Conservation (phyloP, 2,113 vertebrate genomes). For the Ranitomeya variabilis region DNA sequence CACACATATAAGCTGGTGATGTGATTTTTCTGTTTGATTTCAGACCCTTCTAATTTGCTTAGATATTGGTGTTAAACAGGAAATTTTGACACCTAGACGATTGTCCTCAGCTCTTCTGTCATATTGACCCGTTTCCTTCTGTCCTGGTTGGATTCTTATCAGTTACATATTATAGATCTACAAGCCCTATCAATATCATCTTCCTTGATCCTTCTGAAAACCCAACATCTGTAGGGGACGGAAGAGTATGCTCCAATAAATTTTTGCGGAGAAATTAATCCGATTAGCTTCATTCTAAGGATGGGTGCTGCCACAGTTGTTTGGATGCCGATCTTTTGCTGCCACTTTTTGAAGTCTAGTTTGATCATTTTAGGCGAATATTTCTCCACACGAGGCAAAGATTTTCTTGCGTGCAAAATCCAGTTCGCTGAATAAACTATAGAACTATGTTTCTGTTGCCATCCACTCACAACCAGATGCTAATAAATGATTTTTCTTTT, state of each 20-base stretch:
- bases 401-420: neutral
- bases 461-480: neutral
- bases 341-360: neutral
- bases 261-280: neutral
- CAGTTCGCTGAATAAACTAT: neutral
- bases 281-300: neutral
- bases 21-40: too few species aligned
- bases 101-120: too few species aligned
- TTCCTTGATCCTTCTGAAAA: neutral
- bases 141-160: too few species aligned
- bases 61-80: too few species aligned
- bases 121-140: too few species aligned
- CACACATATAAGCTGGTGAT: too few species aligned
- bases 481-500: neutral
- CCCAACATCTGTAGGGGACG: neutral
- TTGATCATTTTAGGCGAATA: neutral
- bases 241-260: neutral
- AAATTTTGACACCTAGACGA: too few species aligned
- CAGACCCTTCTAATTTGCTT: too few species aligned
- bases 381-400: neutral
- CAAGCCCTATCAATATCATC: too few species aligned
- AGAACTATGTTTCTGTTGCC: neutral
- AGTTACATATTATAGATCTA: too few species aligned
- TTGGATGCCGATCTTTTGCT: neutral
- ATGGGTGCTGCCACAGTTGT: neutral